Evolutionary conservation across 1,140 invertebrate genomes (phyloP).

Genomic region (Leptopilina clavipes): DNA sequence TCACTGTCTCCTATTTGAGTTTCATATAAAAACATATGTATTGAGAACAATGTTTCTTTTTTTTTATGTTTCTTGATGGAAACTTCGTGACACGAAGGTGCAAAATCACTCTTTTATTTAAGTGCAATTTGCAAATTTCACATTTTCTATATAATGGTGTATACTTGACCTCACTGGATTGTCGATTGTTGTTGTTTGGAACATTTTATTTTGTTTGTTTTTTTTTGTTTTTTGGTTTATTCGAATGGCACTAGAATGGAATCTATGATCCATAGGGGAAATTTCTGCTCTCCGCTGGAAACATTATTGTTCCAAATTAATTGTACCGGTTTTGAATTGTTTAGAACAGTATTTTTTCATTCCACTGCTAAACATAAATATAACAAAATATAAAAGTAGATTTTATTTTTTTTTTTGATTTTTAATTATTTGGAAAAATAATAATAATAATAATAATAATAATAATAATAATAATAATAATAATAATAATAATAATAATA

Average conservation of each 20-base stretch:
- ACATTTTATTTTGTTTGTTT: slow-evolving; percentile 50
- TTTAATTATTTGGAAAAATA: too few species aligned
- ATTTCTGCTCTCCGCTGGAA: slow-evolving; percentile 21
- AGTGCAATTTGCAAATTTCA: slow-evolving; percentile 36
- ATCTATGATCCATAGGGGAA: slow-evolving; percentile 3
- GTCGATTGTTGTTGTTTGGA: slow-evolving; percentile 61
- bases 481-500: too few species aligned
- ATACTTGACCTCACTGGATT: slow-evolving; percentile 37
- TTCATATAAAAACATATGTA: slow-evolving; percentile 27
- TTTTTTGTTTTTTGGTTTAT: slow-evolving; percentile 14
- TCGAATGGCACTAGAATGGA: slow-evolving; percentile 7
- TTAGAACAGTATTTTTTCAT: slow-evolving; percentile 39
- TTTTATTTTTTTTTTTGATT: neutral
- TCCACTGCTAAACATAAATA: neutral
- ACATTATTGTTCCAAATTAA: neutral
- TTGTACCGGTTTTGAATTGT: slow-evolving; percentile 31
- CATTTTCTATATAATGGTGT: slow-evolving; percentile 26
- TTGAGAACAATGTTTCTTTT: slow-evolving; percentile 37
- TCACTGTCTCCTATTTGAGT: slow-evolving; percentile 65
- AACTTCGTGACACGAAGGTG: slow-evolving; percentile 57
- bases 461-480: too few species aligned
- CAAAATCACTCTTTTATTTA: slow-evolving; percentile 7
- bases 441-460: too few species aligned
- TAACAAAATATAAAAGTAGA: neutral
- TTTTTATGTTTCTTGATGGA: slow-evolving; percentile 35